Conservation (phyloP, 2,888 invertebrate species). For the Criorhina ranunculi region DNA sequence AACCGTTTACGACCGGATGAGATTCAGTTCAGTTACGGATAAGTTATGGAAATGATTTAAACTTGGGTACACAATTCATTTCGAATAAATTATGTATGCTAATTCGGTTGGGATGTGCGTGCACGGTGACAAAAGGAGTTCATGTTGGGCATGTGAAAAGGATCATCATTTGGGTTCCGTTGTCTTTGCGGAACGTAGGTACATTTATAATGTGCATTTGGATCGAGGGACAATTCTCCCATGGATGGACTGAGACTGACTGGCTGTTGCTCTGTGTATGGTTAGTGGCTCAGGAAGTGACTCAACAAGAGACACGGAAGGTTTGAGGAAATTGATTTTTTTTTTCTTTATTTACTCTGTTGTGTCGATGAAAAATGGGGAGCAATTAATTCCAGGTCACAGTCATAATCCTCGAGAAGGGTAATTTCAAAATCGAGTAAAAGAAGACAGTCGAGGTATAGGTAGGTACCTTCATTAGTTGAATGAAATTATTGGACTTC, state of each 20-base stretch:
- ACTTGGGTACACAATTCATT: constrained; percentile 53
- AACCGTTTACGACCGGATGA: constrained; percentile 68
- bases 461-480: constrained; percentile 5
- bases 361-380: constrained; percentile 64
- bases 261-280: no score
- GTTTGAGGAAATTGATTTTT: constrained; percentile 68
- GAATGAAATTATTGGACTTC: constrained; percentile 63
- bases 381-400: constrained; percentile 75
- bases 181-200: constrained; percentile 57
- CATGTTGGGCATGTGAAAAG: constrained; percentile 68
- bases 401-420: constrained; percentile 68
- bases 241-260: no score
- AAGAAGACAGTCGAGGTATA: neutral
- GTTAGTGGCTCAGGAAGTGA: constrained; percentile 55
- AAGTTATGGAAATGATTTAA: constrained; percentile 63
- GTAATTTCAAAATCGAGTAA: constrained; percentile 34
- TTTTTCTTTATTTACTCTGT: constrained; percentile 33
- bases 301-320: no score
- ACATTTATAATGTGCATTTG: constrained; percentile 3
- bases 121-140: constrained; percentile 70
- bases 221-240: constrained; percentile 31
- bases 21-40: constrained; percentile 61
- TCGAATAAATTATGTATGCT: constrained; percentile 75
- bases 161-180: constrained; percentile 64
- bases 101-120: constrained; percentile 67